Evolutionary conservation across 1,140 invertebrate species (phyloP).

Genomic region (Leptinotarsa undecemlineata): DNA sequence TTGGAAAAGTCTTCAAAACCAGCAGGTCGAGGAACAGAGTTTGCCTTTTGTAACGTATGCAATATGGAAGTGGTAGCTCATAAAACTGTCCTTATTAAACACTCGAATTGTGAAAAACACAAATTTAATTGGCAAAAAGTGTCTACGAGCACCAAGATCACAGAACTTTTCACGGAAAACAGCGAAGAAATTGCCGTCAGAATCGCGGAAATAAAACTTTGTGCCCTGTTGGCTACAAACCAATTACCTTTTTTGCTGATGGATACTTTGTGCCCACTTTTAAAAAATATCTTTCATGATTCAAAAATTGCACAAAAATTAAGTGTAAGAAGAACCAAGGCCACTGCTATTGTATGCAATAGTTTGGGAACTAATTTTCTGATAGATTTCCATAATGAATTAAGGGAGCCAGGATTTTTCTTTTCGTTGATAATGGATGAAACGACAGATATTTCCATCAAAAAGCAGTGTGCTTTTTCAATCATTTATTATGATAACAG

Average conservation of each 20-base stretch:
- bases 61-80: slow-evolving; percentile 12
- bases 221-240: slow-evolving; percentile 24
- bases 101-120: slow-evolving; percentile 6
- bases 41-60: slow-evolving; percentile 17
- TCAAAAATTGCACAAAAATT: slow-evolving; percentile 28
- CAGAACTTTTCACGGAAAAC: slow-evolving; percentile 12
- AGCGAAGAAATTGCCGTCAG: not conserved
- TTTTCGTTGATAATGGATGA: slow-evolving; percentile 32
- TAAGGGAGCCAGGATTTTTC: slow-evolving; percentile 22
- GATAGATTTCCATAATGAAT: slow-evolving; percentile 12
- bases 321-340: slow-evolving; percentile 21
- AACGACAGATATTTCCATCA: slow-evolving; percentile 26
- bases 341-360: slow-evolving; percentile 19
- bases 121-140: slow-evolving; percentile 11
- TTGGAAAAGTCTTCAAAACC: slow-evolving; percentile 11
- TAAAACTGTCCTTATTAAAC: slow-evolving; percentile 1
- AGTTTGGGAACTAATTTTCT: slow-evolving; percentile 22
- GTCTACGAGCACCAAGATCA: slow-evolving; percentile 1
- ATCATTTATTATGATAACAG: slow-evolving; percentile 34
- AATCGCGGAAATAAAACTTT: slow-evolving; percentile 30
- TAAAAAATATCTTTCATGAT: slow-evolving; percentile 23
- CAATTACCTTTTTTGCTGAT: slow-evolving; percentile 29
- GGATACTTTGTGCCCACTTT: slow-evolving; percentile 23
- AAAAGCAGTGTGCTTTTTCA: slow-evolving; percentile 26
- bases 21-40: not conserved